Evolutionary conservation across 2,113 vertebrate species (phyloP).

Genomic region (Tenrec ecaudatus): DNA sequence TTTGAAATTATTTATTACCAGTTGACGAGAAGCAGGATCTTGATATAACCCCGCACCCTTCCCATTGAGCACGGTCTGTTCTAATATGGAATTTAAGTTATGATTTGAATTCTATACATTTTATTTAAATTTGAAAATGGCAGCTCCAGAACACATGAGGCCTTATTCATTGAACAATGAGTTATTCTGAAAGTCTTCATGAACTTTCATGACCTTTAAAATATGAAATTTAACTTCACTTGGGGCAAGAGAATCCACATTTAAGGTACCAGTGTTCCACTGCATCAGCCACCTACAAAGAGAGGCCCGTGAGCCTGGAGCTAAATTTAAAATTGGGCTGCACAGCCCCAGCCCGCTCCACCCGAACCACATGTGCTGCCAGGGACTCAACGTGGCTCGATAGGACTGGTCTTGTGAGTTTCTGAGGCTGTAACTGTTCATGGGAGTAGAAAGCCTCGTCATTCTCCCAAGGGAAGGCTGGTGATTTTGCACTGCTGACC

Average conservation of each 20-base stretch:
- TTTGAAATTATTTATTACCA: constrained; percentile 29
- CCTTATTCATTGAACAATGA: constrained; percentile 85
- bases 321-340: background rate
- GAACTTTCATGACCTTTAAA: constrained; percentile 77
- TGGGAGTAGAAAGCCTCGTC: no score
- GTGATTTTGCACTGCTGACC: no score
- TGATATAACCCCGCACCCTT: background rate
- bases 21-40: background rate
- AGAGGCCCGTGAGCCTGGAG: background rate
- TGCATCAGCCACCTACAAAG: constrained; percentile 45
- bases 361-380: no score
- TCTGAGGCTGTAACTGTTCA: no score
- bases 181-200: constrained; percentile 82
- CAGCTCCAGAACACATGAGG: constrained; percentile 82
- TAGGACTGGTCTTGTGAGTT: no score
- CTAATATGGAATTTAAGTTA: constrained; percentile 74
- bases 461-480: no score
- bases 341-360: fast-evolving
- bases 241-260: constrained; percentile 60
- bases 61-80: background rate
- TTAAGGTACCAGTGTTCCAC: constrained; percentile 33
- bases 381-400: no score
- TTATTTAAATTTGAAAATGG: constrained; percentile 78
- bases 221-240: constrained; percentile 72
- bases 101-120: constrained; percentile 84